These are phyloP conservation scores for Pseudomyrmex sp. DNA, from an alignment of 1,140 invertebrate species.

Conservation along the genomic window DNA sequence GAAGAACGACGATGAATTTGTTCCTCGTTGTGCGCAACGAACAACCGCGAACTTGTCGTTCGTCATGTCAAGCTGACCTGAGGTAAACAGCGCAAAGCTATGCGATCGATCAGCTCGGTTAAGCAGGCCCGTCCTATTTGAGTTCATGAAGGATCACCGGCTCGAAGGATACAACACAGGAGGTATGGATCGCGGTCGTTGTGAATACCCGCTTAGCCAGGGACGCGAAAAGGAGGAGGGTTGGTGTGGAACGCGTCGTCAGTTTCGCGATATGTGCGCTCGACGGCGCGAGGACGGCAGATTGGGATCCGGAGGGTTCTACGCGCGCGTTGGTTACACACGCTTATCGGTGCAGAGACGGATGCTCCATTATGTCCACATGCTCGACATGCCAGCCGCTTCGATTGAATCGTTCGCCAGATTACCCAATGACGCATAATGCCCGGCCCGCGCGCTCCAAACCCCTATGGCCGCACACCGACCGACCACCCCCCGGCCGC, in stretches of 20 bases:
- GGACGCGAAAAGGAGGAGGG: constrained; percentile 24
- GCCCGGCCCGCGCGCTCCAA: constrained; percentile 70
- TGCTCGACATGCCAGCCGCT: constrained; percentile 83
- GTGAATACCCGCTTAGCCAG: constrained; percentile 26
- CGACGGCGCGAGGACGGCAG: constrained; percentile 52
- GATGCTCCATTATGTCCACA: constrained; percentile 85
- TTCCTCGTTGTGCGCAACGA: background rate
- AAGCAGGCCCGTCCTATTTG: constrained; percentile 63
- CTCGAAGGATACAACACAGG: constrained; percentile 47
- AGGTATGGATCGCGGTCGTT: constrained; percentile 21
- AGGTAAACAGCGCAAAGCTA: background rate
- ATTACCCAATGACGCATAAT: constrained; percentile 85
- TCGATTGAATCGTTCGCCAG: constrained; percentile 85
- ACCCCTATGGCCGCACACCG: constrained; percentile 58
- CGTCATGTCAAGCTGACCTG: background rate
- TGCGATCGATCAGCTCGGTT: constrained; percentile 45
- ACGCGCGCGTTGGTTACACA: constrained; percentile 67
- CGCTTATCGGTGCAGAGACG: constrained; percentile 82
- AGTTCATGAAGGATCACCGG: constrained; percentile 54
- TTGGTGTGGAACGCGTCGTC: constrained; percentile 52
- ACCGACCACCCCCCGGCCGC: constrained; percentile 26
- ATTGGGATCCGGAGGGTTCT: constrained; percentile 61
- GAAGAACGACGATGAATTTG: background rate
- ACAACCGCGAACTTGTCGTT: background rate
- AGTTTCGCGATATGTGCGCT: constrained; percentile 67